Base-by-base conservation (phyloP, 1,140 invertebrate species). In the Popillia japonica region DNA sequence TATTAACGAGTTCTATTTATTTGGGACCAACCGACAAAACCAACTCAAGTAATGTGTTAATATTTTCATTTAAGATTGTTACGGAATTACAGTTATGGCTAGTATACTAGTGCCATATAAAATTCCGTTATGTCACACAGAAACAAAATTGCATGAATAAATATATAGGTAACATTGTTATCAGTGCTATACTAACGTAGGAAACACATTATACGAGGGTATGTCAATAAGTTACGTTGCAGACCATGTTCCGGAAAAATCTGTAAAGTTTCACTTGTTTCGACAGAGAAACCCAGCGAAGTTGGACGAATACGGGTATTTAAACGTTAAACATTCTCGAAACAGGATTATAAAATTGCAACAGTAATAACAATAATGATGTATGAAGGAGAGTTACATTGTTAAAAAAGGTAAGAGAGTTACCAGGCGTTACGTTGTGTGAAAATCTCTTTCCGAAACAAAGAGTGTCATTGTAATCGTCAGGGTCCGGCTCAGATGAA, bases 401-500 rank as follows among this genome's bases (percentile, higher is more conserved):
- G 48, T 55, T 55, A 55, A 14, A 17, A 48, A 48, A 14, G 44
- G 10, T n/a, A n/a, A 48, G n/a, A 48, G 10, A n/a, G n/a, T 55
- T 17, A 55, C 48, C 48, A n/a, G 3, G 48, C 48, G 48, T 34
- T 34, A 34, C 27, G 27, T 34, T 34, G 27, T 34, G 27, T 34
- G 27, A 34, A 34, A 34, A 34, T 2, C 27, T 34, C 27, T 34
- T 17, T 55, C 48, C 10, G 48, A 14, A 17, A 55, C 14, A 55
- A 55, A 55, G 48, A n/a, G 17, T 17, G 14, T 55, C 48, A 22
- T 68, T 22, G 61, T 68, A 34, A 10, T 68, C 22, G 61, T 68
- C 61, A 68, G 27, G 61, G 61, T 68, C 61, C 61, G 61, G 61
- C 22, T 68, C 6, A 68, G 61, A 68, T 17, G 61, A 68, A 68